phyloP scores from a whole-genome alignment of 2,797 vertebrate species.

The Acanthurus tractus region DNA sequence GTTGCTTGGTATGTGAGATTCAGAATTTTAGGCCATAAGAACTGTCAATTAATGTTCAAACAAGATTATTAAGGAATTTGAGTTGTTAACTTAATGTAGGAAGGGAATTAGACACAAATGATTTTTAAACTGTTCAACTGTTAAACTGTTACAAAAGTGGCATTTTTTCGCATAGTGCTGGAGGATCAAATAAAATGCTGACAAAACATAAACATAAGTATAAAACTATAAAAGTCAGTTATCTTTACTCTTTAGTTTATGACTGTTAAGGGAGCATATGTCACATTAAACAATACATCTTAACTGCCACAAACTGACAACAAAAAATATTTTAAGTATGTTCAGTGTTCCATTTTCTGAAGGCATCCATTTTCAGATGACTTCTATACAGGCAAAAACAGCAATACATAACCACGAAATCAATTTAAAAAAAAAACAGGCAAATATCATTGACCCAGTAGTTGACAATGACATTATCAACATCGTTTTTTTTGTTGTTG shows the following conservation, averaged over 20 bases:
- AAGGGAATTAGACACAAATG: background rate
- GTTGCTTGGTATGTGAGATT: no score
- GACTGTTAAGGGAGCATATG: background rate
- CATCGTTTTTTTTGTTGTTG: slow-evolving; percentile 49
- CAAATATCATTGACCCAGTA: slow-evolving; percentile 68
- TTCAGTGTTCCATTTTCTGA: slow-evolving; percentile 36
- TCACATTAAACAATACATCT: no score
- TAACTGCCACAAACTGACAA: background rate
- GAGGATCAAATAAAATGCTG: background rate
- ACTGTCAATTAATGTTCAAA: no score
- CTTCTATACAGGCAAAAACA: slow-evolving; percentile 29
- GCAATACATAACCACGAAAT: slow-evolving; percentile 57
- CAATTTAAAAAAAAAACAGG: slow-evolving; percentile 57
- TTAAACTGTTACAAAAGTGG: background rate
- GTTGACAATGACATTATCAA: slow-evolving; percentile 65
- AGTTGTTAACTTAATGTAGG: background rate
- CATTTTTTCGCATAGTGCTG: background rate
- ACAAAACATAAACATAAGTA: background rate
- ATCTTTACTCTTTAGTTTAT: no score
- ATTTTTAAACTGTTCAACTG: background rate
- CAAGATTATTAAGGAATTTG: no score
- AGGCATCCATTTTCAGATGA: slow-evolving; percentile 40
- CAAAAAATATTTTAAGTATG: slow-evolving; percentile 14
- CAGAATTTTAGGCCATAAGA: no score
- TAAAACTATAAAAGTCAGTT: background rate